Conservation (phyloP, 1,140 invertebrate species). For the Heliconius hewitsoni region DNA sequence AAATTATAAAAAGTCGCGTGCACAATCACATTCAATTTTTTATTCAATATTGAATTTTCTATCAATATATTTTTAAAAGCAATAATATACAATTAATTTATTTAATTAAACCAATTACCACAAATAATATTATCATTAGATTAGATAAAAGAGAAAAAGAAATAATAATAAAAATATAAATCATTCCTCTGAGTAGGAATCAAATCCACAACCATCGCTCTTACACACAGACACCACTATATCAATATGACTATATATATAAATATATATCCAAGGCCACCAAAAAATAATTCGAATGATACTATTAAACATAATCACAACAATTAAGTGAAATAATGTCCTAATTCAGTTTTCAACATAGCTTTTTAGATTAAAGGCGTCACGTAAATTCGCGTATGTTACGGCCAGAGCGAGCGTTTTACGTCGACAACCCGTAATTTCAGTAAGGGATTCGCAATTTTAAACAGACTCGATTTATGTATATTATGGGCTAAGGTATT, state of each 20-base stretch:
- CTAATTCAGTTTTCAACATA: slow-evolving; percentile 17
- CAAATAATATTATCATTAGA: too few relatives aligned
- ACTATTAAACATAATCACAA: slow-evolving; percentile 16
- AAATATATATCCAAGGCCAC: background rate
- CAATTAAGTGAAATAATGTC: slow-evolving; percentile 13
- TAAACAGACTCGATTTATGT: slow-evolving; percentile 17
- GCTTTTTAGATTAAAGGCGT: slow-evolving; percentile 22
- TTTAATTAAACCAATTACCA: too few relatives aligned
- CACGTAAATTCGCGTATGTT: slow-evolving; percentile 17
- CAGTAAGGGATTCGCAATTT: slow-evolving; percentile 20
- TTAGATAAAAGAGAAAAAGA: too few relatives aligned
- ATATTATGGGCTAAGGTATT: slow-evolving; percentile 5
- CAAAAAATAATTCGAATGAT: background rate
- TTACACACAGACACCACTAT: background rate
- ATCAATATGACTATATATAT: background rate
- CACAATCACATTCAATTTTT: too few relatives aligned
- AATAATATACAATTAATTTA: too few relatives aligned
- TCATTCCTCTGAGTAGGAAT: background rate
- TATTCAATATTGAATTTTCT: too few relatives aligned
- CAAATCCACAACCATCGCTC: background rate
- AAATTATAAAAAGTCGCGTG: too few relatives aligned
- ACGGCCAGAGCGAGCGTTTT: slow-evolving; percentile 18
- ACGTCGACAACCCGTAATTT: slow-evolving; percentile 19
- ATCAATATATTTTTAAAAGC: too few relatives aligned
- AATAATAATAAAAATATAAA: too few relatives aligned